phyloP scores from a whole-genome alignment of 1,140 invertebrate species.

The Zaprionus capensis region DNA sequence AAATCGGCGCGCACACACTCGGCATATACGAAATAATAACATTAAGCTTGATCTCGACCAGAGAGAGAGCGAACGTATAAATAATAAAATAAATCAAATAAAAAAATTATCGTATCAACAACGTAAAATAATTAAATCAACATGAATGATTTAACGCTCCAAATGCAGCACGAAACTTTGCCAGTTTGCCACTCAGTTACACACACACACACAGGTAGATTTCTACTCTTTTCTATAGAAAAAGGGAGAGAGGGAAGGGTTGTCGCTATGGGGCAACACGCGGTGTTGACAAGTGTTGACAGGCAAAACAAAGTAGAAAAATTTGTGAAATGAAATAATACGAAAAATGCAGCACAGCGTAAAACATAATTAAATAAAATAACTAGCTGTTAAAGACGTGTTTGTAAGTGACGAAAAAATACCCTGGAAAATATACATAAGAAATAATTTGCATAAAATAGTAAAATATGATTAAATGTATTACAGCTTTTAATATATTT shows the following conservation, averaged over 20 bases:
- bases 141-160: slow-evolving; percentile 81
- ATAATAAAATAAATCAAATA: slow-evolving; percentile 77
- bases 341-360: slow-evolving; percentile 37
- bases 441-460: not conserved
- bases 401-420: not conserved
- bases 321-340: slow-evolving; percentile 45
- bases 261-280: slow-evolving; percentile 46
- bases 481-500: too few species aligned
- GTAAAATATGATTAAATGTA: too few species aligned
- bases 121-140: slow-evolving; percentile 81
- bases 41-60: slow-evolving; percentile 38
- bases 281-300: slow-evolving; percentile 75
- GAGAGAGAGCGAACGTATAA: slow-evolving; percentile 61
- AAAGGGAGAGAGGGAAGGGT: not conserved
- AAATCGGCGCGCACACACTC: slow-evolving; percentile 43
- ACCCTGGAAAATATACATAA: not conserved
- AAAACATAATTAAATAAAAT: slow-evolving; percentile 29
- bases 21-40: slow-evolving; percentile 42
- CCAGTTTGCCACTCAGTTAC: slow-evolving; percentile 39
- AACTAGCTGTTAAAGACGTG: not conserved
- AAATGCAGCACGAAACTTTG: slow-evolving; percentile 72
- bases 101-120: slow-evolving; percentile 75
- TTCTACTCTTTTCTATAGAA: not conserved
- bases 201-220: slow-evolving; percentile 23
- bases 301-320: slow-evolving; percentile 50